phyloP scores from a whole-genome alignment of 2,888 invertebrate genomes.

The Tenthredo distinguenda region DNA sequence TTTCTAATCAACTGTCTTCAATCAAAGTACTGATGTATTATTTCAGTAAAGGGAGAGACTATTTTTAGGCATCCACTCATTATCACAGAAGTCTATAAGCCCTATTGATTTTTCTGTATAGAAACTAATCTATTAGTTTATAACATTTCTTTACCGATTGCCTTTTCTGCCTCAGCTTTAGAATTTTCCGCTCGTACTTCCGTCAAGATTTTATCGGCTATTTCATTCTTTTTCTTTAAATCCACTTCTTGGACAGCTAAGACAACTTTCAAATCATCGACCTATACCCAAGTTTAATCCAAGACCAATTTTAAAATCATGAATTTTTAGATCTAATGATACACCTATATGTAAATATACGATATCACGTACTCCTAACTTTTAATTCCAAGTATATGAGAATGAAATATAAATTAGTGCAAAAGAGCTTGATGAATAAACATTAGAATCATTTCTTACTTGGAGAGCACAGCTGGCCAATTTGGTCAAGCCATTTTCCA shows the following conservation, averaged over 20 bases:
- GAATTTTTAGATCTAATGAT: neutral
- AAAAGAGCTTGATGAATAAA: neutral
- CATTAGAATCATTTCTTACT: conserved; percentile 76
- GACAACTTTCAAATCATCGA: conserved; percentile 89
- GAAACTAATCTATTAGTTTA: conserved; percentile 4
- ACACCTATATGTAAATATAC: neutral
- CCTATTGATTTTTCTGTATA: neutral
- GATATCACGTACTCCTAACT: neutral
- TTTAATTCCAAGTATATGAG: neutral
- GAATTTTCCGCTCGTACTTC: conserved; percentile 94
- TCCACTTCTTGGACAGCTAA: conserved; percentile 90
- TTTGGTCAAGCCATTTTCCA: conserved; percentile 94
- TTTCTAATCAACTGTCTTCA: conserved; percentile 38
- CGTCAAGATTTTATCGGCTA: conserved; percentile 92
- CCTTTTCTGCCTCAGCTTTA: conserved; percentile 93
- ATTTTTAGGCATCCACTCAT: neutral
- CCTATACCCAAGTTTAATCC: conserved; percentile 73
- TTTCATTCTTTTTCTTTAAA: conserved; percentile 92
- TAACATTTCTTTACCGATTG: conserved; percentile 80
- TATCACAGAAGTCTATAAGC: neutral
- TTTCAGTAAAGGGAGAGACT: neutral
- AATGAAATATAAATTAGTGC: neutral
- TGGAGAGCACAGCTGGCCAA: conserved; percentile 92
- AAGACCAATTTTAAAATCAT: conserved; percentile 44
- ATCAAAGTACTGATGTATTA: neutral